Conservation (phyloP, 2,888 invertebrate genomes). For the Mesochorus sp. region DNA sequence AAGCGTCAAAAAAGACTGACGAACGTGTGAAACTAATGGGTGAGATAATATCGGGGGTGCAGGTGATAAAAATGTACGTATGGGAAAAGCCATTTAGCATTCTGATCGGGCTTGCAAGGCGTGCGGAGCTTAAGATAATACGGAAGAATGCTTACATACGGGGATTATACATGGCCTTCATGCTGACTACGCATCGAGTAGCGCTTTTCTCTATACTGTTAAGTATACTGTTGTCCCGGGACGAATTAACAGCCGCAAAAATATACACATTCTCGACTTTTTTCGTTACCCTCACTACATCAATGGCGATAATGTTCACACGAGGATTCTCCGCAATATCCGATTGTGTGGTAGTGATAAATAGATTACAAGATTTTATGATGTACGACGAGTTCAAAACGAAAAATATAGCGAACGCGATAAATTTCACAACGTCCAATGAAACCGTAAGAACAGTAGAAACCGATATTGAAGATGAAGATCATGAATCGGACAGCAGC, state of each 20-base stretch:
- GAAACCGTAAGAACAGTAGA: conserved; percentile 71
- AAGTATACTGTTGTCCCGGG: conserved; percentile 86
- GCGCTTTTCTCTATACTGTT: conserved; percentile 90
- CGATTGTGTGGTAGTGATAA: conserved; percentile 83
- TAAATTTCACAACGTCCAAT: conserved; percentile 60
- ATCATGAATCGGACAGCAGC: conserved; percentile 73
- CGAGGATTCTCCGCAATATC: conserved; percentile 84
- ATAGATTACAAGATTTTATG: conserved; percentile 81
- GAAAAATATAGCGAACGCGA: conserved; percentile 47
- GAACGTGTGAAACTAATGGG: conserved; percentile 90
- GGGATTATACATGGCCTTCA: conserved; percentile 88
- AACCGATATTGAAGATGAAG: conserved; percentile 76
- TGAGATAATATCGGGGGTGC: conserved; percentile 89
- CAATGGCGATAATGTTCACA: conserved; percentile 85
- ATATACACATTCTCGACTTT: conserved; percentile 85
- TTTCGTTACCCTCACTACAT: conserved; percentile 84
- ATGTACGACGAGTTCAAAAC: conserved; percentile 79
- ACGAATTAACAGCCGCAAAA: conserved; percentile 88
- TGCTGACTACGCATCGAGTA: conserved; percentile 91
- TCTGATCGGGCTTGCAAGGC: conserved; percentile 85
- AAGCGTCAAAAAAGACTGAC: conserved; percentile 86
- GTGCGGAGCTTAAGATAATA: conserved; percentile 83
- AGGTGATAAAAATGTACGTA: conserved; percentile 91
- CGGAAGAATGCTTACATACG: conserved; percentile 86
- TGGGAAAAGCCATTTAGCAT: conserved; percentile 89